Base-by-base conservation (phyloP, 64 coral and sea anemone species). In the Montipora foliosa region DNA sequence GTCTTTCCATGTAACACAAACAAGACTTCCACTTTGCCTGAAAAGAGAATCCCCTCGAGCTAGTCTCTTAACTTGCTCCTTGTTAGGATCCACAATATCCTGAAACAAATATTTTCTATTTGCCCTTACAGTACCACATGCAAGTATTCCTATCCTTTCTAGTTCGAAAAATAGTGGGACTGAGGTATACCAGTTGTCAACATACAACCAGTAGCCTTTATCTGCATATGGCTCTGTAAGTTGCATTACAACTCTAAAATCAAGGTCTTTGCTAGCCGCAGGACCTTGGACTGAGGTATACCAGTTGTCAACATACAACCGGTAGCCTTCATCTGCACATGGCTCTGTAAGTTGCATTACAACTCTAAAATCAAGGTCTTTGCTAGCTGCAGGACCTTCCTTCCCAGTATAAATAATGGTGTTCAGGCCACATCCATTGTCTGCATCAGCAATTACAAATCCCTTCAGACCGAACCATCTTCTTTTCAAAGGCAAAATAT, bases 1-100 rank as follows among this genome's bases (percentile, higher is more conserved):
- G 49, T 74, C 68, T 50, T 87, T 72, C 66, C 84, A 87, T 1
- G 84, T 85, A 3, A 85, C 82, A 85, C 82, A 85, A 69, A 69
- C 46, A 37, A 85, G 21, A 24, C 46, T 85, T n/a, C 58, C 82
- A 13, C 61, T 67, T 85, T 85, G 82, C 29, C 82, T 1, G 25
- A 69, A 85, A 66, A 84, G 60, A 8, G 60, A 68, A 15, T 84
- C 61, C 22, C 69, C 69, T n/a, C 77, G 20, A 5, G 5, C 46
- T 6, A 70, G 17, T 85, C 5, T 70, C 24, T 69, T 85, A 17
- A 85, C 53, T 15, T 44, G 5, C 4, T 74, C 14, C 8, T 15
- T 75, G 5, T 72, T 50, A 3, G 12, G 44, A 73, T 53, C 9
- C 8, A 75, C 69, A 75, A 87, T 87, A 67, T 87, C 84, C 52